Evolutionary conservation across 2,113 vertebrate genomes (phyloP).

Genomic region (Lathamus discolor): DNA sequence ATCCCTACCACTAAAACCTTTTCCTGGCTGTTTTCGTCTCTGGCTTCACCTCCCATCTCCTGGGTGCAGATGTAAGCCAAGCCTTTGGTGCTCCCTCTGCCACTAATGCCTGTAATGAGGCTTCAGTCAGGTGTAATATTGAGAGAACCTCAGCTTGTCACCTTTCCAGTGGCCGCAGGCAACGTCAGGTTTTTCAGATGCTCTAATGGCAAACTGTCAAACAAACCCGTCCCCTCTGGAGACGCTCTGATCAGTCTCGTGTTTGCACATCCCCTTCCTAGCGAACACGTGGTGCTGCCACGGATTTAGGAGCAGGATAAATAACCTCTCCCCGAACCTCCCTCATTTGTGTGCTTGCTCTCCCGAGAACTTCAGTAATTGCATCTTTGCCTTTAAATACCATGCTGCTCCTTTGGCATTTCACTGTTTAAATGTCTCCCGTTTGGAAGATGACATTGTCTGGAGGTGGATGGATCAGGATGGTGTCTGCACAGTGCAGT

Average conservation of each 20-base stretch:
- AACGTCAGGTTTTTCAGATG: slow-evolving; percentile 3
- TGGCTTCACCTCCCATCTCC: fast-evolving
- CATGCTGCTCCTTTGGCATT: slow-evolving; percentile 54
- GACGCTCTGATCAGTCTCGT: neutral
- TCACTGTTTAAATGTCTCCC: slow-evolving; percentile 55
- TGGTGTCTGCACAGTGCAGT: neutral
- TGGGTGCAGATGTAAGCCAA: neutral
- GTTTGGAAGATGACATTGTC: slow-evolving; percentile 28
- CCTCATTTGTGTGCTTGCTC: slow-evolving; percentile 44
- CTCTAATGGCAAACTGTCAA: slow-evolving; percentile 39
- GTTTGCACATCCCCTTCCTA: neutral
- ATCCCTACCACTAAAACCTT: neutral
- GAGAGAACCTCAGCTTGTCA: neutral
- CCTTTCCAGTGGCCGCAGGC: neutral
- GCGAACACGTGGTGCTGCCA: neutral
- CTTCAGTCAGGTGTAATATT: neutral
- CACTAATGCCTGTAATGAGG: neutral
- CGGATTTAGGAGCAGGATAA: slow-evolving; percentile 9
- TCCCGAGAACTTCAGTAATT: slow-evolving; percentile 34
- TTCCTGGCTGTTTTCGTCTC: neutral
- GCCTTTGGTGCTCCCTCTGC: neutral
- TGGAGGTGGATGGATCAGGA: neutral
- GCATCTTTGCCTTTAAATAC: slow-evolving; percentile 58
- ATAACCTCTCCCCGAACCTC: neutral
- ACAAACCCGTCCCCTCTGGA: neutral